Percentiles rank a stretch among this genome's conserved stretches.
phyloP scores from a whole-genome alignment of 2,113 vertebrate genomes.

The Rostratula benghalensis region DNA sequence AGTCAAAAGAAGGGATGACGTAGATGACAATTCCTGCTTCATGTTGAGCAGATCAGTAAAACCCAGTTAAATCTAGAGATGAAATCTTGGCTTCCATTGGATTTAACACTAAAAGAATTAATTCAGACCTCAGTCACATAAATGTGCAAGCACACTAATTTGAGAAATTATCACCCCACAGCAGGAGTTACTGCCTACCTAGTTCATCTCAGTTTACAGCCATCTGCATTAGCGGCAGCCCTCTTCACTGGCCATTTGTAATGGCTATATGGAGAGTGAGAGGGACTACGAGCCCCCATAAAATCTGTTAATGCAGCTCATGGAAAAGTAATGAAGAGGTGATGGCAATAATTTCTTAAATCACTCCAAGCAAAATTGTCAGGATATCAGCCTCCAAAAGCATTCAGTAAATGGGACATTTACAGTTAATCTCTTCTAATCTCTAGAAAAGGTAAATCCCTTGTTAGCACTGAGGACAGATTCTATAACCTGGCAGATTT shows the following conservation, averaged over 20 bases:
- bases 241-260: neutral
- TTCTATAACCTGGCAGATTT: neutral
- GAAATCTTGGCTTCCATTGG: neutral
- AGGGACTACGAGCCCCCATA: neutral
- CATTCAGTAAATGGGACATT: neutral
- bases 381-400: neutral
- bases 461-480: neutral
- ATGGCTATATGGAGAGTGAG: neutral
- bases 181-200: neutral
- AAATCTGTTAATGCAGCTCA: neutral
- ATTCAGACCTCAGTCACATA: neutral
- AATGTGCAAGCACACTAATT: neutral
- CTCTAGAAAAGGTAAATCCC: neutral
- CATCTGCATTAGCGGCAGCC: neutral
- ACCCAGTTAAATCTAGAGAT: neutral
- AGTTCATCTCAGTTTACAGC: neutral
- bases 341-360: slow-evolving; percentile 17
- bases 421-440: slow-evolving; percentile 6
- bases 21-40: neutral
- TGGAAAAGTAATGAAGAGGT: neutral
- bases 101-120: neutral
- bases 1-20: neutral
- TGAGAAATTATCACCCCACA: neutral
- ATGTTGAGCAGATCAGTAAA: neutral
- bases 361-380: neutral